Percentiles rank a stretch among this genome's conserved stretches.
Conservation (phyloP, 53 echinoderm and acorn worm genomes). For the Luidia sarsii region DNA sequence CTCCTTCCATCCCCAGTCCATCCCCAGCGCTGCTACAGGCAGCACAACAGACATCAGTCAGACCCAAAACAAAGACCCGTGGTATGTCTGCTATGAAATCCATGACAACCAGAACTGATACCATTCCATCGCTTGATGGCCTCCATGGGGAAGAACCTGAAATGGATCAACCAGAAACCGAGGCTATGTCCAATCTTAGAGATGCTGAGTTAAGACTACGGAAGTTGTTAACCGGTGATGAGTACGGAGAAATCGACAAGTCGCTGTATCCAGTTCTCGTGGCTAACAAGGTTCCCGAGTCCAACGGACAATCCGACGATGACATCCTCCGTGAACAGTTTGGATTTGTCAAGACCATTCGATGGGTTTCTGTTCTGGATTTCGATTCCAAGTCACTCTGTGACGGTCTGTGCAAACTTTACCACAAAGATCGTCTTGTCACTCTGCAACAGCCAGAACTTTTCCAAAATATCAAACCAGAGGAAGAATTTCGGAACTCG, state of each 20-base stretch:
- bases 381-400: slow-evolving; percentile 51
- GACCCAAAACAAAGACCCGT: not conserved
- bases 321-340: slow-evolving; percentile 10
- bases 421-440: slow-evolving; percentile 38
- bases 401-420: slow-evolving; percentile 60
- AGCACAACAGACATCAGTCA: too few species aligned
- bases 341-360: slow-evolving; percentile 50
- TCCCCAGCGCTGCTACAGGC: not conserved
- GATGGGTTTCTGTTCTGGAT: slow-evolving; percentile 75
- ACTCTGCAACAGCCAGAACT: slow-evolving; percentile 58
- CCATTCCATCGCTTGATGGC: too few species aligned
- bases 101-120: not conserved
- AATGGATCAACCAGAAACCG: not conserved
- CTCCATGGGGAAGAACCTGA: not conserved
- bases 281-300: slow-evolving; percentile 50
- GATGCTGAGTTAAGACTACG: slow-evolving; percentile 54
- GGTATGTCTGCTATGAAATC: not conserved
- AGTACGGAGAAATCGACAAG: slow-evolving; percentile 37
- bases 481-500: slow-evolving; percentile 7
- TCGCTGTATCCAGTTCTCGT: slow-evolving; percentile 69
- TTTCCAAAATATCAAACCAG: slow-evolving; percentile 44
- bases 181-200: not conserved
- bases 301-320: not conserved
- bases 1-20: not conserved
- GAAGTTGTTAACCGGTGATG: slow-evolving; percentile 63